These are phyloP conservation scores for Esox niger DNA, from an alignment of 2,113 vertebrate genomes.

Conservation along the genomic window DNA sequence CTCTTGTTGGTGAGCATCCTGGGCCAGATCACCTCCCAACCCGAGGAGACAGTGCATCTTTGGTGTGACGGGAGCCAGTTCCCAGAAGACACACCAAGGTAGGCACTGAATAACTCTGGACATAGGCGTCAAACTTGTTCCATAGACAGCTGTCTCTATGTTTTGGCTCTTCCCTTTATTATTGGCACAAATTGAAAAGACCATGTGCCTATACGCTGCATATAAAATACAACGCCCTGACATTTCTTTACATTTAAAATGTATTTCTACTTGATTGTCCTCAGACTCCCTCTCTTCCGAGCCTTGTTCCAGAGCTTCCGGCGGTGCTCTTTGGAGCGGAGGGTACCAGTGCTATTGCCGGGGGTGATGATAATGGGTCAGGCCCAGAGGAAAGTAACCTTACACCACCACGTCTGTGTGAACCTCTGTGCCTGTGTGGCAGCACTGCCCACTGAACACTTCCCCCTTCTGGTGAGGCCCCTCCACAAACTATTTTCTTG, in stretches of 20 bases:
- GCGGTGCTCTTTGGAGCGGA: conserved; percentile 79
- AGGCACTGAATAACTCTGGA: neutral
- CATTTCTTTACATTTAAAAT: neutral
- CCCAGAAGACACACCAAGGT: conserved; percentile 68
- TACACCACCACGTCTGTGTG: conserved; percentile 86
- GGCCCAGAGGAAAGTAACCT: conserved; percentile 69
- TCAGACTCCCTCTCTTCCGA: conserved; percentile 79
- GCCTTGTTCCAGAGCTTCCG: conserved; percentile 81
- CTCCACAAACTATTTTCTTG: too few species aligned
- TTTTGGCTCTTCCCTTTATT: too few species aligned
- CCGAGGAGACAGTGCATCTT: conserved; percentile 77
- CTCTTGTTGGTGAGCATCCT: conserved; percentile 78
- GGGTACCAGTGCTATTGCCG: conserved; percentile 77
- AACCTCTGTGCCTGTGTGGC: conserved; percentile 85
- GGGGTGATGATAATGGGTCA: conserved; percentile 76
- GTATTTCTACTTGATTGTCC: neutral
- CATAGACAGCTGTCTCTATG: too few species aligned
- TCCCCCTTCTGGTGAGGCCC: conserved; percentile 82
- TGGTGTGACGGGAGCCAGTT: conserved; percentile 78
- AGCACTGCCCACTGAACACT: conserved; percentile 71
- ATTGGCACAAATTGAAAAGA: too few species aligned
- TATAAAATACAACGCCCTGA: too few species aligned
- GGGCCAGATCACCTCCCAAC: conserved; percentile 77
- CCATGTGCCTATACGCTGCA: too few species aligned
- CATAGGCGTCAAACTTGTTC: too few species aligned